Evolutionary conservation across 2,113 vertebrate genomes (phyloP).

Genomic region (Odocoileus hemionus): DNA sequence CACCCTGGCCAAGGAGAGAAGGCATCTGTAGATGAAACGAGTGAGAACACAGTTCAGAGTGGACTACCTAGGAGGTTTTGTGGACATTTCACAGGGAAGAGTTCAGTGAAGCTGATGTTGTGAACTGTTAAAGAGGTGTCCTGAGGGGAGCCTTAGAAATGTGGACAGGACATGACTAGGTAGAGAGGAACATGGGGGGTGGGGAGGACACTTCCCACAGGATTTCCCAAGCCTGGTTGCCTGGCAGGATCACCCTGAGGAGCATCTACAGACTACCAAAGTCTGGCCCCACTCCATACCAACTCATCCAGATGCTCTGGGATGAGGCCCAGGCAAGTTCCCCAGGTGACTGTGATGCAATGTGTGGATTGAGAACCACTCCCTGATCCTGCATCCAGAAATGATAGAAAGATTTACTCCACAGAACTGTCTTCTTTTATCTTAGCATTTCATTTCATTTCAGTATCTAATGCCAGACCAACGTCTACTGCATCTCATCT

Average conservation of each 20-base stretch:
- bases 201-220: background rate
- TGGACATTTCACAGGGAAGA: background rate
- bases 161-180: background rate
- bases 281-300: background rate
- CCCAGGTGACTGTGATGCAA: background rate
- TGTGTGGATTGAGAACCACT: background rate
- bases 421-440: background rate
- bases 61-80: background rate
- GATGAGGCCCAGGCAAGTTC: background rate
- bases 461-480: conserved; percentile 9
- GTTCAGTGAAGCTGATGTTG: background rate
- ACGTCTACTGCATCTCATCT: conserved; percentile 37
- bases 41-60: background rate
- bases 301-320: background rate
- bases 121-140: background rate
- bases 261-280: background rate
- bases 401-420: background rate
- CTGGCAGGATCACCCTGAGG: background rate
- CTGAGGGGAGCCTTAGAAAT: background rate
- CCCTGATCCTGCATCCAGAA: background rate
- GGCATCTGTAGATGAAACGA: background rate
- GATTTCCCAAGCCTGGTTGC: background rate
- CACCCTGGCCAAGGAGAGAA: background rate
- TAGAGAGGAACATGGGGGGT: background rate
- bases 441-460: conserved; percentile 41